phyloP scores from a whole-genome alignment of 2,797 vertebrate species.

The Sebastolobus alascanus region DNA sequence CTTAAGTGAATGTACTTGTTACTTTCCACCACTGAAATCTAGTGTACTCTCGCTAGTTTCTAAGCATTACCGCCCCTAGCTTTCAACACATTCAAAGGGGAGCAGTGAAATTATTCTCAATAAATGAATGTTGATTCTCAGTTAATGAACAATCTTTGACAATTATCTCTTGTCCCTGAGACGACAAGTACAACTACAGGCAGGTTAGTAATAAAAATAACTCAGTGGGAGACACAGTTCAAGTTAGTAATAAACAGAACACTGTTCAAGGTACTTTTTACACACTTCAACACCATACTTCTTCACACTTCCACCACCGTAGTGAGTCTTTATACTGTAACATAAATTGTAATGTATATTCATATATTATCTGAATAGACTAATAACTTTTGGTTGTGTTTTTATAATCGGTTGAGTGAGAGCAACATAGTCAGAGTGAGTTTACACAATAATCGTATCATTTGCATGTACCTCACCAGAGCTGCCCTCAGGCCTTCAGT shows the following conservation, averaged over 20 bases:
- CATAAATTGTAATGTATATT: background rate
- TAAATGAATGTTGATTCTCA: slow-evolving; percentile 22
- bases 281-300: background rate
- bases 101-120: slow-evolving; percentile 13
- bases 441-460: slow-evolving; percentile 5
- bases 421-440: slow-evolving; percentile 1
- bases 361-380: background rate
- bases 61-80: no score
- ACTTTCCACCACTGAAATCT: no score
- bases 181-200: background rate
- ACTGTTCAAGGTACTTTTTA: background rate
- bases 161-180: slow-evolving; percentile 16
- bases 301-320: no score
- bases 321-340: background rate
- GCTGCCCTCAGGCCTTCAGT: slow-evolving; percentile 12
- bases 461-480: slow-evolving; percentile 43
- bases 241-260: slow-evolving; percentile 14
- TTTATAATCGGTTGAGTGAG: background rate
- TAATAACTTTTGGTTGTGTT: background rate
- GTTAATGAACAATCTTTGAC: slow-evolving; percentile 46
- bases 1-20: no score
- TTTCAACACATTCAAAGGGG: slow-evolving; percentile 8
- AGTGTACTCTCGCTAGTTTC: no score
- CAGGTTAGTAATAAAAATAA: no score
- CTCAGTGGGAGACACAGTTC: background rate